These are phyloP conservation scores for Bucco capensis DNA, from an alignment of 2,113 vertebrate species.

Conservation along the genomic window DNA sequence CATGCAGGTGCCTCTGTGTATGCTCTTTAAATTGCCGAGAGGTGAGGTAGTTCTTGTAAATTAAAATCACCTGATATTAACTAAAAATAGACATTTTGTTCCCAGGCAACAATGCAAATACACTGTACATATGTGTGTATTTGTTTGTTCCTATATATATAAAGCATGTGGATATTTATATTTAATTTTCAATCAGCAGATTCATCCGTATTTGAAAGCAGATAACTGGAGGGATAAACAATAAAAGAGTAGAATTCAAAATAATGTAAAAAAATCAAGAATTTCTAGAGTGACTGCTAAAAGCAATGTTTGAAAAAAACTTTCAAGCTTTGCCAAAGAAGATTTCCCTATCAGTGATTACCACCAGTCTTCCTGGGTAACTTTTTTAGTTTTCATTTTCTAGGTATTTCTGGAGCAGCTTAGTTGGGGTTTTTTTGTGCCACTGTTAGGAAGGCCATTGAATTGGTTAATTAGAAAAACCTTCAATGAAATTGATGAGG, in stretches of 20 bases:
- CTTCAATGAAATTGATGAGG: not conserved
- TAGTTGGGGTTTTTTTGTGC: not conserved
- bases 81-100: slow-evolving; percentile 28
- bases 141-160: slow-evolving; percentile 47
- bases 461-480: slow-evolving; percentile 10
- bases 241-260: slow-evolving; percentile 36
- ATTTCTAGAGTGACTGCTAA: slow-evolving; percentile 11
- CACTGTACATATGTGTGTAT: not conserved
- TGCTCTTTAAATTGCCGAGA: slow-evolving; percentile 40
- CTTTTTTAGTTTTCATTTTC: slow-evolving; percentile 9
- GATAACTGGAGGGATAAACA: slow-evolving; percentile 60
- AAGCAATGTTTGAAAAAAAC: not conserved
- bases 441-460: not conserved
- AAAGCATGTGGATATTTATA: slow-evolving; percentile 33
- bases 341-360: not conserved
- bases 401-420: not conserved
- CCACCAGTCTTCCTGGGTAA: not conserved
- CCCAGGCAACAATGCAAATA: not conserved
- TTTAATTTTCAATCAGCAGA: slow-evolving; percentile 57
- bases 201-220: slow-evolving; percentile 48
- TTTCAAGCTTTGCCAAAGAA: not conserved
- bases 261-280: slow-evolving; percentile 10
- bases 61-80: slow-evolving; percentile 48
- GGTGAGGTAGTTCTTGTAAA: not conserved
- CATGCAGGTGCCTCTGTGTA: slow-evolving; percentile 55